These are phyloP conservation scores for Ophioninae sp. DNA, from an alignment of 2,888 invertebrate genomes.

Conservation along the genomic window DNA sequence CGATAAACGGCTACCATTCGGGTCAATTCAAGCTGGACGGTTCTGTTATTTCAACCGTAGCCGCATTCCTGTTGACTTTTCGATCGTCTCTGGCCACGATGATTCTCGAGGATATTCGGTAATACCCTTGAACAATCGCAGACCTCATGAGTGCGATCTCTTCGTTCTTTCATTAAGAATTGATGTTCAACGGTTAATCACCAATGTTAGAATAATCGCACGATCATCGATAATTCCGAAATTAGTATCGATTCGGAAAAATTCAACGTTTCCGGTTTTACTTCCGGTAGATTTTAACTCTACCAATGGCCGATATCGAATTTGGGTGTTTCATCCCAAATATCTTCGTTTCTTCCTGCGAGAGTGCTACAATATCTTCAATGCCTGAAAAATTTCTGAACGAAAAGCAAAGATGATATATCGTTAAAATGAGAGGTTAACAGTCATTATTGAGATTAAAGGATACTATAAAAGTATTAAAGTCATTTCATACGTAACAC, in stretches of 20 bases:
- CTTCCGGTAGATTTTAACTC: too few relatives aligned
- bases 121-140: slow-evolving; percentile 1
- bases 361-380: neutral
- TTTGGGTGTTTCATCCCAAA: neutral
- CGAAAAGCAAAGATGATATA: neutral
- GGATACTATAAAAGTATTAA: neutral
- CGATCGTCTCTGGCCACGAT: slow-evolving; percentile 32
- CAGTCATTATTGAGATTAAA: neutral
- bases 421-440: neutral
- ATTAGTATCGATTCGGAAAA: neutral
- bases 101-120: slow-evolving; percentile 40
- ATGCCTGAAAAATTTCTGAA: neutral
- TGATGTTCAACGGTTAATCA: neutral
- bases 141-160: too few relatives aligned
- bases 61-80: slow-evolving; percentile 44
- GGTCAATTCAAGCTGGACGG: slow-evolving; percentile 56
- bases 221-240: neutral
- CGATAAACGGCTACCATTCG: slow-evolving; percentile 28
- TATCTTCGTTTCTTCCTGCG: neutral
- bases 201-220: neutral
- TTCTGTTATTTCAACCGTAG: slow-evolving; percentile 28
- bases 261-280: neutral
- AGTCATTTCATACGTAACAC: neutral
- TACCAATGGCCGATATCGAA: neutral
- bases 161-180: neutral